phyloP scores from a whole-genome alignment of 2,113 vertebrate genomes.

The Apus apus region DNA sequence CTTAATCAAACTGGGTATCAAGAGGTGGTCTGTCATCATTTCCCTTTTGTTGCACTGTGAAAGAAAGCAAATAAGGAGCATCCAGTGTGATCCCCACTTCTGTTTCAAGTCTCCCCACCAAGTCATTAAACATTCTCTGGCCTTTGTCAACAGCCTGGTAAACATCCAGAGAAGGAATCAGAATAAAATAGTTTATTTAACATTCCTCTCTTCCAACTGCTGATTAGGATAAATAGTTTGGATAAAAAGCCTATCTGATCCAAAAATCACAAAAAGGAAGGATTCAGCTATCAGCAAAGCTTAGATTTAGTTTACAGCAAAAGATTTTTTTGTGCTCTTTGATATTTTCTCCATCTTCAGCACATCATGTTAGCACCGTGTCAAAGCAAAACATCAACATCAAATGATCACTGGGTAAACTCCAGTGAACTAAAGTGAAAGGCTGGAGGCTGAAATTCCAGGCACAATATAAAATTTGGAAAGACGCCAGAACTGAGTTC shows the following conservation, averaged over 20 bases:
- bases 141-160: conserved; percentile 84
- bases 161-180: conserved; percentile 80
- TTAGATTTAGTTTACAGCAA: conserved; percentile 77
- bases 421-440: conserved; percentile 57
- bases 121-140: conserved; percentile 82
- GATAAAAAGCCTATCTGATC: conserved; percentile 80
- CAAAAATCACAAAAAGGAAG: conserved; percentile 80
- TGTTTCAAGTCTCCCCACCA: conserved; percentile 77
- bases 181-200: conserved; percentile 84
- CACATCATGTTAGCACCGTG: conserved; percentile 73
- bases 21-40: conserved; percentile 79
- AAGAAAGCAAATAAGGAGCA: conserved; percentile 69
- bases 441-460: conserved; percentile 65
- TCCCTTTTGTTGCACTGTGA: conserved; percentile 71
- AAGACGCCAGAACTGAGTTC: conserved; percentile 11
- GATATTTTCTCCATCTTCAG: conserved; percentile 73
- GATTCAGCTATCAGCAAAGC: conserved; percentile 73
- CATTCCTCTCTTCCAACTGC: conserved; percentile 82
- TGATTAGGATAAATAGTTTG: conserved; percentile 88
- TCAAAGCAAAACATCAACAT: conserved; percentile 72
- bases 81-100: conserved; percentile 71
- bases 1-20: conserved; percentile 80
- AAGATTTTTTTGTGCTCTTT: conserved; percentile 71
- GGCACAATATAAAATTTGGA: conserved; percentile 61
- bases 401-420: conserved; percentile 58